These are phyloP conservation scores for Engystomops pustulosus DNA, from an alignment of 2,113 vertebrate genomes.

Conservation along the genomic window DNA sequence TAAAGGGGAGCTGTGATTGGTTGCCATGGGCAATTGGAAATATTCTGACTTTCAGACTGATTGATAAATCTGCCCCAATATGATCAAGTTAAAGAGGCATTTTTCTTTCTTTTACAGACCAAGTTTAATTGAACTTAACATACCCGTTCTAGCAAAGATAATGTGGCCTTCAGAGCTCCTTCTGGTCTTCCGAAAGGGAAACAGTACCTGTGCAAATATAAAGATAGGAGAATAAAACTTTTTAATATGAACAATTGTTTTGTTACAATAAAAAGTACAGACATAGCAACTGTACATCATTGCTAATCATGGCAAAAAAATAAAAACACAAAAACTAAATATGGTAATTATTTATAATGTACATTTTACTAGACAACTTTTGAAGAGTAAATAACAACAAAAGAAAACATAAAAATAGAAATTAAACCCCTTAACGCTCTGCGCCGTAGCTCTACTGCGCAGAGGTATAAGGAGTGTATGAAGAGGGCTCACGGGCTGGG, in stretches of 20 bases:
- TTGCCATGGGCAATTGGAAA: too few species aligned
- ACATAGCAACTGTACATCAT: not conserved
- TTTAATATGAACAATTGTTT: not conserved
- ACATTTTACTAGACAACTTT: not conserved
- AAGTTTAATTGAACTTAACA: too few species aligned
- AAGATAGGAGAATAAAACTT: not conserved
- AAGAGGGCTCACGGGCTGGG: too few species aligned
- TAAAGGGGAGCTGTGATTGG: too few species aligned
- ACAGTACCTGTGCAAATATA: constrained; percentile 86
- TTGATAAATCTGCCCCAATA: too few species aligned
- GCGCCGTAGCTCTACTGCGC: too few species aligned
- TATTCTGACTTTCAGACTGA: too few species aligned
- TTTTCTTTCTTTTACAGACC: too few species aligned
- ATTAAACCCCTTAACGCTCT: too few species aligned
- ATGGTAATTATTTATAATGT: not conserved
- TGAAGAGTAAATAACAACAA: not conserved
- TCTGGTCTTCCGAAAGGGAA: constrained; percentile 98
- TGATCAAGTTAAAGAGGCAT: too few species aligned
- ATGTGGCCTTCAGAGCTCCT: constrained; percentile 96
- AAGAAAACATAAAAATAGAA: too few species aligned
- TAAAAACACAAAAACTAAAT: not conserved
- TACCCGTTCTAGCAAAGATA: constrained; percentile 96
- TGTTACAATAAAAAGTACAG: not conserved
- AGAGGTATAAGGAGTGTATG: too few species aligned
- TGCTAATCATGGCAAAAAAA: not conserved